Base-by-base conservation (phyloP, 2,888 invertebrate species). In the Subacronicta megacephala region DNA sequence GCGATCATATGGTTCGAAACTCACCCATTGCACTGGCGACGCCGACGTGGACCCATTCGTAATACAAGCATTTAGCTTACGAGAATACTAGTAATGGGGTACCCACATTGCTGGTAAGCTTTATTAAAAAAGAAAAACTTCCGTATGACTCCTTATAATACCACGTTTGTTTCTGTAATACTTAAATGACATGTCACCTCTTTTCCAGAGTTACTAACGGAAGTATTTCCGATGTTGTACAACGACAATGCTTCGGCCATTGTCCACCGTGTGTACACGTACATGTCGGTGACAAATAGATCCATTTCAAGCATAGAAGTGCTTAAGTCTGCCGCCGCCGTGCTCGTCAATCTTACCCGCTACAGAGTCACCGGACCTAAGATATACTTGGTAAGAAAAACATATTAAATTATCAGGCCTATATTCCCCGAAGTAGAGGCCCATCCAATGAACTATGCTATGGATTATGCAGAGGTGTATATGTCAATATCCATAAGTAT, bases 281-380 rank as follows among this genome's bases (percentile, higher is more conserved):
- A 90, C 70, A 94, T 94, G 92, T 87, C 87, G 0, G 81, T 83
- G 16, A 88, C 95, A 2, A 95, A 95, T 77, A 92, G 96, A 63
- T 96, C 96, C 20, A 86, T 95, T 47, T 95, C 96, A 2, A 95
- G 96, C 77, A 91, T 95, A 72, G 94, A 95, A 67, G 92, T 95
- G 42, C 90, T 95, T 42, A 92, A 93, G 38, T 88, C 89, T 13
- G 95, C 95, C 0, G 90, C 95, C 4, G 92, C 94, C 15, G 95
- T 97, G 38, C 93, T 97, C 29, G 95, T 97, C 38, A 97, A 96
- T 78, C 87, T 97, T 62, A 95, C 95, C 10, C 95, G 96, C 55
- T 96, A 96, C 72, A 90, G 90, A 46, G 87, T 92, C 44, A 96
- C 96, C 0, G 95, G 95, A 9, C 92, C 94, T 0, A 95, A 95